phyloP scores from a whole-genome alignment of 2,113 vertebrate genomes.

The Percina caprodes region DNA sequence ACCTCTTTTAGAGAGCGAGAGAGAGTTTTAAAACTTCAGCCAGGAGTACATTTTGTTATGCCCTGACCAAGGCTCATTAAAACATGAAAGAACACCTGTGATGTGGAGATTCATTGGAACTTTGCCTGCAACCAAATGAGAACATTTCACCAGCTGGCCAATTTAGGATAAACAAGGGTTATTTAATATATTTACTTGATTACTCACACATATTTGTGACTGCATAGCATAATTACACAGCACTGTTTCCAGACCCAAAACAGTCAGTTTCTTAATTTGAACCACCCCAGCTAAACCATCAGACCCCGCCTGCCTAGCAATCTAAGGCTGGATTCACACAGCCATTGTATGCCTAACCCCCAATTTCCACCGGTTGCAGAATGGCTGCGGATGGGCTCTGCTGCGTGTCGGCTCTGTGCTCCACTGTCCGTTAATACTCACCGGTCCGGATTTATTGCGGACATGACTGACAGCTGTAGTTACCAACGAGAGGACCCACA shows the following conservation, averaged over 20 bases:
- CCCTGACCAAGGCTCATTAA: constrained; percentile 53
- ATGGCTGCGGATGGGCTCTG: no score
- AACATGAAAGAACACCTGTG: constrained; percentile 53
- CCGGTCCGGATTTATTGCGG: no score
- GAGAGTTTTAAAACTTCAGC: constrained; percentile 31
- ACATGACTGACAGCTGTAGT: no score
- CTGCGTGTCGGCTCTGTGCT: no score
- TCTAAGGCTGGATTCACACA: background rate
- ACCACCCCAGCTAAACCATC: background rate
- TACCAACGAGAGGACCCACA: no score
- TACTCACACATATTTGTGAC: constrained; percentile 14
- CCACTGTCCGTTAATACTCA: no score
- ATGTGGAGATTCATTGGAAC: constrained; percentile 29
- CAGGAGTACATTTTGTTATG: constrained; percentile 43
- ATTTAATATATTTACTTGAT: constrained; percentile 11
- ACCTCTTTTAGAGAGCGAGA: constrained; percentile 42
- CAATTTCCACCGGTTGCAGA: no score
- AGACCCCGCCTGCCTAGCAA: background rate
- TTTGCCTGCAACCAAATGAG: constrained; percentile 18
- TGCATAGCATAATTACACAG: constrained; percentile 20
- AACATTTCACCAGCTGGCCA: constrained; percentile 34
- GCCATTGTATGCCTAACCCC: background rate
- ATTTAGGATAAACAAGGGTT: constrained; percentile 15
- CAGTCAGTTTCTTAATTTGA: background rate
- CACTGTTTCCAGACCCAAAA: background rate